phyloP scores from a whole-genome alignment of 2,888 invertebrate genomes.

The Tachina grossa region DNA sequence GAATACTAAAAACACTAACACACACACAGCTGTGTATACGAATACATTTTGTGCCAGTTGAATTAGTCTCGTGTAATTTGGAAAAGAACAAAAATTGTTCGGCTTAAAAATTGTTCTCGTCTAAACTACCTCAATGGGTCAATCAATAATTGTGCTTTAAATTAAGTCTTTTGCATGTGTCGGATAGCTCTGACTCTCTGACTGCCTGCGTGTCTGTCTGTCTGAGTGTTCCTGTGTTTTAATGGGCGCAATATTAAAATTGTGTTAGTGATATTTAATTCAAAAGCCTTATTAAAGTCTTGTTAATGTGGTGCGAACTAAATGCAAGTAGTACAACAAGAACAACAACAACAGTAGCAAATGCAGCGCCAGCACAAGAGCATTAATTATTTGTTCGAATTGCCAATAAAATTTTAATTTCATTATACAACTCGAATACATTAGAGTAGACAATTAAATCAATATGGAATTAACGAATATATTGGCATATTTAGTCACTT shows the following conservation, averaged over 20 bases:
- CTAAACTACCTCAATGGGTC: too few relatives aligned
- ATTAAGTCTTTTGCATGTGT: constrained; percentile 9
- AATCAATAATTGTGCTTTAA: constrained; percentile 49
- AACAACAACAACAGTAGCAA: background rate
- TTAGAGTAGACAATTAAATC: background rate
- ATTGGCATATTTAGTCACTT: background rate
- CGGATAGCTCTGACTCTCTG: background rate
- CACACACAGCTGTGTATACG: too few relatives aligned
- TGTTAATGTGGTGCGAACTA: constrained; percentile 52
- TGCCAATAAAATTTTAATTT: constrained; percentile 29
- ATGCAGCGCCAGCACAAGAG: background rate
- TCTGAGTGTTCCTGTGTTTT: background rate
- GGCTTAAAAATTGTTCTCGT: too few relatives aligned
- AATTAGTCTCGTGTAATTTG: too few relatives aligned
- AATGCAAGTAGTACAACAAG: background rate
- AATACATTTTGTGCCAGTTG: too few relatives aligned
- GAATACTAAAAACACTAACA: too few relatives aligned
- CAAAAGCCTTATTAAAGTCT: constrained; percentile 40
- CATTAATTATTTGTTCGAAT: constrained; percentile 10
- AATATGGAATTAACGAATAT: background rate
- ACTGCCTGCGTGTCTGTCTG: background rate
- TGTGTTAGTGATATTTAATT: constrained; percentile 40
- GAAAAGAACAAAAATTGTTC: too few relatives aligned
- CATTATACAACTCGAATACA: constrained; percentile 16
- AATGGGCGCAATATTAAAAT: constrained; percentile 35